These are phyloP conservation scores for Andinoacara biseriatus DNA, from an alignment of 2,113 vertebrate genomes.

Conservation along the genomic window DNA sequence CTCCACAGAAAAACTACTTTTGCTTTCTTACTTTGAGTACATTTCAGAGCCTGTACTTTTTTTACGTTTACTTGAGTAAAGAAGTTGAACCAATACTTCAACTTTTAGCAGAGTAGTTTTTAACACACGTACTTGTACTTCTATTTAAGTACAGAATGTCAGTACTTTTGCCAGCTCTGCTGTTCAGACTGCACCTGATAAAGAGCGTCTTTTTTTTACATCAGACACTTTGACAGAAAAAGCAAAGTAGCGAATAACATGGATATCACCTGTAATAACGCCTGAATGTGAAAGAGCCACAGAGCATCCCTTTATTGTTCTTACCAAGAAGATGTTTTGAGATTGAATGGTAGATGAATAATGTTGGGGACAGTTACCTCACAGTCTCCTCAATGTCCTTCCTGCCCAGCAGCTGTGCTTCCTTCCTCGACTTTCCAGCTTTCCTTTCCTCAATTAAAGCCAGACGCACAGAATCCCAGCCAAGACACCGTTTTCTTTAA, in stretches of 20 bases:
- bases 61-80: no score
- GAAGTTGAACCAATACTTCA: no score
- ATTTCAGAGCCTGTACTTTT: no score
- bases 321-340: neutral
- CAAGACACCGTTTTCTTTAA: neutral
- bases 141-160: no score
- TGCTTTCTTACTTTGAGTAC: no score
- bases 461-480: neutral
- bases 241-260: neutral
- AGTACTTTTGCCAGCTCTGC: no score
- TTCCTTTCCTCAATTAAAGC: neutral
- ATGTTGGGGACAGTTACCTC: neutral
- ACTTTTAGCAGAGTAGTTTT: no score
- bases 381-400: neutral
- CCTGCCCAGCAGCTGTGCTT: neutral
- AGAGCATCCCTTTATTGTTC: neutral
- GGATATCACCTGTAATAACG: neutral
- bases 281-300: neutral
- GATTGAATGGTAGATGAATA: neutral
- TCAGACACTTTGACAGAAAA: neutral
- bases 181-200: neutral
- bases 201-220: neutral
- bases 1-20: no score
- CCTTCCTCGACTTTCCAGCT: neutral
- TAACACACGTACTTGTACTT: no score